Base-by-base conservation (phyloP, 1,140 invertebrate species). In the Delia radicum region DNA sequence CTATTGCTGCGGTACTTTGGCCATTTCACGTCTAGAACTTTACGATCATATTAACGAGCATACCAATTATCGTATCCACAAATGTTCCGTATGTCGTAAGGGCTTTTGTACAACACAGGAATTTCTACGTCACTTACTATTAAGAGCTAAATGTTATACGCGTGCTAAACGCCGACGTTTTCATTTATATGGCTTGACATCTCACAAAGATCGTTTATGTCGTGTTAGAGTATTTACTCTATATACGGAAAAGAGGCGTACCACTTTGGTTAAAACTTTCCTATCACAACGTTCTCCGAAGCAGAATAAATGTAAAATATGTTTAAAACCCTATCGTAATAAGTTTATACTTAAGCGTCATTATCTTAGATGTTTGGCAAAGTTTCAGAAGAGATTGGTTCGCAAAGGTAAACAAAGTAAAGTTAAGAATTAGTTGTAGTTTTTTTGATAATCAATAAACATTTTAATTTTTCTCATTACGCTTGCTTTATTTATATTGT, bases 1-100 rank as follows among this genome's bases (percentile, higher is more conserved):
- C 69, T 62, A 75, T 12, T 61, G 75, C 3, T 84, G 82, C 48
- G 74, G 33, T 10, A 5, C 77, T 1, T 71, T 76, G 37, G 6
- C 74, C 6, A 65, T 55, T 5, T 79, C 82, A 10, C 71, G 72
- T 15, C 18, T 5, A 10, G 67, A 80, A 24, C 69, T 84, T 7
- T 46, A 46, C 2, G 27, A 26, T 2, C 82, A 84, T 27, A 33
- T 82, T 0, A 24, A 13, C 0, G 63, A 63, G 0, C 82, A 82
- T 31, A 7, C 61, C 1, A 37, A n/a, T 2, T 21, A 24, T 0
- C 65, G 48, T 3, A 55, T 33, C 8, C 79, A 81, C 48, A 18
- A 65, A 10, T 84, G 82, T 26, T 31, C 76, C 0, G 29, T 72
- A 15, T 84, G 81, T 48, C 63, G 26, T 0, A 63, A 33, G 0